Percentiles rank a stretch among this genome's conserved stretches.
Conservation (phyloP, 2,113 vertebrate species). For the Limanda limanda region DNA sequence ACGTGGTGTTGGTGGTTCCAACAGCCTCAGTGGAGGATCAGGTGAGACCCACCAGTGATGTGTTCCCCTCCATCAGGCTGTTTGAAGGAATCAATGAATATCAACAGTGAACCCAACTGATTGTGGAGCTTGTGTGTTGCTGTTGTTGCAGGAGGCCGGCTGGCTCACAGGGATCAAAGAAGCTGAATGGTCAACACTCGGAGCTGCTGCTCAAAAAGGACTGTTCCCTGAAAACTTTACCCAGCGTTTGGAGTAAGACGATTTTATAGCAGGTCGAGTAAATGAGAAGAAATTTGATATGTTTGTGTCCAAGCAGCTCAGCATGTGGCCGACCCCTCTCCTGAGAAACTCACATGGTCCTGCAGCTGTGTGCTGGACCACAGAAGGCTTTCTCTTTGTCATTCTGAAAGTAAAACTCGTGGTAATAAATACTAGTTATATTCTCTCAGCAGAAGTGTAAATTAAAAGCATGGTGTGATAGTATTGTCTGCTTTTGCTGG, state of each 20-base stretch:
- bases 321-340: slow-evolving; percentile 70
- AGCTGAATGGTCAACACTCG: slow-evolving; percentile 89
- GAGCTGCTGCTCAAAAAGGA: slow-evolving; percentile 86
- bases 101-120: neutral
- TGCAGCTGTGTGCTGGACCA: slow-evolving; percentile 19
- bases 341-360: slow-evolving; percentile 27
- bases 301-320: slow-evolving; percentile 67
- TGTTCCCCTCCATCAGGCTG: neutral
- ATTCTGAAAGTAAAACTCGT: slow-evolving; percentile 55
- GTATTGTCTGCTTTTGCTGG: slow-evolving; percentile 72
- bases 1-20: slow-evolving; percentile 91
- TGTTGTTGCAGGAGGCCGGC: slow-evolving; percentile 90
- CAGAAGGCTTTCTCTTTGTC: slow-evolving; percentile 7
- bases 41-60: slow-evolving; percentile 79
- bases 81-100: neutral
- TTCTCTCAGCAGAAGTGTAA: slow-evolving; percentile 35
- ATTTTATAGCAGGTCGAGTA: neutral
- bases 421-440: slow-evolving; percentile 23
- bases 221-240: slow-evolving; percentile 98
- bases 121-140: neutral
- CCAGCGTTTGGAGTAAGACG: slow-evolving; percentile 84
- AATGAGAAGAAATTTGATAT: slow-evolving; percentile 10
- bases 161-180: slow-evolving; percentile 95
- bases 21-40: slow-evolving; percentile 90
- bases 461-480: slow-evolving; percentile 74